phyloP scores from a whole-genome alignment of 2,797 vertebrate species.

The Sylvilagus floridanus region DNA sequence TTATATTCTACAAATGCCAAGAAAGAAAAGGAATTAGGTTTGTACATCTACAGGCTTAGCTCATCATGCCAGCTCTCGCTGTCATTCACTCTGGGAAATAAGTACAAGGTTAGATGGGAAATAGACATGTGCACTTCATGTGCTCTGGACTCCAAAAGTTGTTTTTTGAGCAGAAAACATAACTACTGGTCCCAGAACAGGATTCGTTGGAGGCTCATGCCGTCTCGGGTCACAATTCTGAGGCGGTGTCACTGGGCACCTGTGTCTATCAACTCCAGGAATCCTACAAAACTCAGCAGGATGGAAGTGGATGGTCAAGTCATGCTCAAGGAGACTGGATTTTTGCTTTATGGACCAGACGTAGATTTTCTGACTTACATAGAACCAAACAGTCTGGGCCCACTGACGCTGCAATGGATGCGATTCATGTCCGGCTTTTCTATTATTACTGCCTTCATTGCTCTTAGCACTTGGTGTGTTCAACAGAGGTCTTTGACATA shows the following conservation, averaged over 20 bases:
- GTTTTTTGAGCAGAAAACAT: not conserved
- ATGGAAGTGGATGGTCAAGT: not conserved
- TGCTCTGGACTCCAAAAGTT: not conserved
- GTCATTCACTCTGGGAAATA: not conserved
- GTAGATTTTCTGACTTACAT: constrained; percentile 10
- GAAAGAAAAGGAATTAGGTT: not conserved
- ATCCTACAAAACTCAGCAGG: not conserved
- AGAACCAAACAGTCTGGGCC: not conserved
- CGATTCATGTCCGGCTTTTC: constrained; percentile 38
- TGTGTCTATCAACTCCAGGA: not conserved
- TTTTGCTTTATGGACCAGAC: constrained; percentile 10
- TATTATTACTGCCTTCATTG: not conserved
- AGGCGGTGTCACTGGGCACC: not conserved
- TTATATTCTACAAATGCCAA: not conserved
- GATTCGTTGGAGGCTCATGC: not conserved
- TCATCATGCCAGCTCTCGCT: not conserved
- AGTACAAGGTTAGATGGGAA: not conserved
- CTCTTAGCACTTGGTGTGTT: not conserved
- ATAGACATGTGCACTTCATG: not conserved
- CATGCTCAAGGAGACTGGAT: not conserved
- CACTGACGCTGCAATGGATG: constrained; percentile 60
- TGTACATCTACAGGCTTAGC: accelerated
- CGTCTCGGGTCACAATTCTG: not conserved
- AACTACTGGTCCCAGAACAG: not conserved
- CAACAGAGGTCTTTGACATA: not conserved